A percentile compares a stretch with the other conserved stretches of the same genome.
phyloP scores from a whole-genome alignment of 2,888 invertebrate species.

The Podabrus alpinus region DNA sequence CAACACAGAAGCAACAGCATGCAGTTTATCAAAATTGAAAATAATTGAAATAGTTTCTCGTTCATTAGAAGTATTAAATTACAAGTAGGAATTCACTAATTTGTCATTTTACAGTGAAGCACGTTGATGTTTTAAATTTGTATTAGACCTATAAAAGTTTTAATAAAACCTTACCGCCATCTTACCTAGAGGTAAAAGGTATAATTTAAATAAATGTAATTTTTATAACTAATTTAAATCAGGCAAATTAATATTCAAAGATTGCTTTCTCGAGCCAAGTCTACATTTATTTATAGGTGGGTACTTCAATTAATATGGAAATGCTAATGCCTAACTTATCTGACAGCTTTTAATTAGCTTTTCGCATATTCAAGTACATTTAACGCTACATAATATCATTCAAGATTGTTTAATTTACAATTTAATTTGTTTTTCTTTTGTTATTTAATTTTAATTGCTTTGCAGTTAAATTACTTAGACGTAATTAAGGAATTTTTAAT shows the following conservation, averaged over 20 bases:
- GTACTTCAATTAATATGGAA: conserved; percentile 17
- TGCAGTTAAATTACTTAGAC: not conserved
- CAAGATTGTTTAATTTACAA: conserved; percentile 3
- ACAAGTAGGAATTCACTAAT: conserved; percentile 40
- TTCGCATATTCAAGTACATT: conserved; percentile 19
- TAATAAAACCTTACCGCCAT: not conserved
- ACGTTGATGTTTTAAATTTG: not conserved
- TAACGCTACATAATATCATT: conserved; percentile 3
- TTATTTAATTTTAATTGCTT: not conserved
- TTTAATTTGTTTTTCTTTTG: conserved; percentile 2
- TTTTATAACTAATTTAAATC: not conserved
- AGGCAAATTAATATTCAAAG: conserved; percentile 2
- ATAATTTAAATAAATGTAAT: not conserved
- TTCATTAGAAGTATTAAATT: conserved; percentile 45
- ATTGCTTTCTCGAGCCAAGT: not conserved
- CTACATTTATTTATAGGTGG: conserved; percentile 7
- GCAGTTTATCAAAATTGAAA: conserved; percentile 44
- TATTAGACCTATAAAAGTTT: not conserved
- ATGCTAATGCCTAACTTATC: conserved; percentile 24
- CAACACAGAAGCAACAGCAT: conserved; percentile 27
- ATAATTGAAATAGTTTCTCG: conserved; percentile 46
- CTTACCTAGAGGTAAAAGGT: not conserved
- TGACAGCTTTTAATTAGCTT: conserved; percentile 29
- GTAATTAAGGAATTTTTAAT: not conserved
- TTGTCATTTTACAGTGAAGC: conserved; percentile 40